These are phyloP conservation scores for Isotomurus palustris DNA, from an alignment of 2,888 invertebrate species.

Conservation along the genomic window DNA sequence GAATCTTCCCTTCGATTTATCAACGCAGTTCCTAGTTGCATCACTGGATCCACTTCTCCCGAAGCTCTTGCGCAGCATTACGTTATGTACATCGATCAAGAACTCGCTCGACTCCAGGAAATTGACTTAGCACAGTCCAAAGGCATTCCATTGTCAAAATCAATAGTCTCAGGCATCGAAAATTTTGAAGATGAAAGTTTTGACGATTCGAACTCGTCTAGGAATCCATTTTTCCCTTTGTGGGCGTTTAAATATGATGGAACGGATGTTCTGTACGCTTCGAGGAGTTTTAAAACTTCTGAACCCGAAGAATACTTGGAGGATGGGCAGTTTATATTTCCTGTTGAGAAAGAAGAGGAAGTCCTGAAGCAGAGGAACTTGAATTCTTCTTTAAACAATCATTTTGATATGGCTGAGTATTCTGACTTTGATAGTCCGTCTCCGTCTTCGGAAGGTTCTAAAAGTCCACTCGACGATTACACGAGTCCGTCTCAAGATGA, in stretches of 20 bases:
- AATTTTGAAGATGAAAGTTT: background rate
- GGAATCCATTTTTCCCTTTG: constrained; percentile 32
- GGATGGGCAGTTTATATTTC: constrained; percentile 27
- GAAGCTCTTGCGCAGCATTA: constrained; percentile 29
- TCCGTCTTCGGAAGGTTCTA: background rate
- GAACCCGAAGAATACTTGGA: constrained; percentile 32
- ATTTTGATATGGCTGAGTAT: no score
- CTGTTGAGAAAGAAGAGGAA: background rate
- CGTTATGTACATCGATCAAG: constrained; percentile 32
- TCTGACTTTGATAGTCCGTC: no score
- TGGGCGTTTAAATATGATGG: constrained; percentile 43
- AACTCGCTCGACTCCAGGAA: constrained; percentile 21
- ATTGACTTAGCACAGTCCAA: constrained; percentile 11
- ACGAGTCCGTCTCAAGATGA: background rate
- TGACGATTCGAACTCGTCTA: background rate
- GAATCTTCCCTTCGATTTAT: constrained; percentile 40
- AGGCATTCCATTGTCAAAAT: constrained; percentile 14
- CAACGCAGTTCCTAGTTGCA: constrained; percentile 30
- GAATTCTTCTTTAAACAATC: no score
- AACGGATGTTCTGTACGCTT: constrained; percentile 28
- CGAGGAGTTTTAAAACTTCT: background rate
- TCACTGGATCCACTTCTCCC: constrained; percentile 21
- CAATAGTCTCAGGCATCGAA: constrained; percentile 12
- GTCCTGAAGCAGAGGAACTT: no score
- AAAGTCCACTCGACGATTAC: background rate